Evolutionary conservation across 1,140 invertebrate genomes (phyloP), one percentile per base, ranked within the genome.

Genomic region (Lethocerus indicus): DNA sequence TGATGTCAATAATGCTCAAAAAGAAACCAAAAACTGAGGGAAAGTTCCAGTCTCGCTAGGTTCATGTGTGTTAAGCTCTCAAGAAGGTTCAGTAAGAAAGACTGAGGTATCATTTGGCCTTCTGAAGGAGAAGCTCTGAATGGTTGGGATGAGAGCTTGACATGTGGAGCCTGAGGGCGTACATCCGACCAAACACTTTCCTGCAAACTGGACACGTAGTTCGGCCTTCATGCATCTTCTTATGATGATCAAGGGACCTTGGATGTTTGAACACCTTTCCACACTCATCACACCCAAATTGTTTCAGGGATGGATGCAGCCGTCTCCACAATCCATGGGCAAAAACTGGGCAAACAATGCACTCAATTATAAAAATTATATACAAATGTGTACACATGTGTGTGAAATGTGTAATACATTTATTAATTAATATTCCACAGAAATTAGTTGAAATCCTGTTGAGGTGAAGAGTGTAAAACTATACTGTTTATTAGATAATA

Each of bases 181-280:
- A 76, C 54, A 70, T 75, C 44, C 74, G 64, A 58, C 72, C 76
- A 58, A 77, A 74, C 46, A 73, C 73, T 47, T 72, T 67, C 28
- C 70, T 67, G 54, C 74, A 78, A 52, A 75, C 70, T 23, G 72
- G 72, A 51, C 74, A 78, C 57, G 71, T 71, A 7, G 75, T 82
- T 63, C 82, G 78, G 28, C 81, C 81, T 44, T 77, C 79, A 61
- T 85, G 81, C 51, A 78, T 75, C 60, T 81, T 72, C 61, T 80
- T 80, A 60, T 85, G 82, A 6, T 81, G 73, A 47, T 78, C 75
- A 39, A 85, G 66, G 35, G 80, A 83, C 57, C 78, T 80, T 47
- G 78, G 78, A 56, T 82, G 79, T 54, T 79, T 83, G 62, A 85
- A 83, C 41, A 75, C 74, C 68, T 83, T 82, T 57, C 73, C 78